phyloP scores from a whole-genome alignment of 2,888 invertebrate species.

The Adelognathus sp. region DNA sequence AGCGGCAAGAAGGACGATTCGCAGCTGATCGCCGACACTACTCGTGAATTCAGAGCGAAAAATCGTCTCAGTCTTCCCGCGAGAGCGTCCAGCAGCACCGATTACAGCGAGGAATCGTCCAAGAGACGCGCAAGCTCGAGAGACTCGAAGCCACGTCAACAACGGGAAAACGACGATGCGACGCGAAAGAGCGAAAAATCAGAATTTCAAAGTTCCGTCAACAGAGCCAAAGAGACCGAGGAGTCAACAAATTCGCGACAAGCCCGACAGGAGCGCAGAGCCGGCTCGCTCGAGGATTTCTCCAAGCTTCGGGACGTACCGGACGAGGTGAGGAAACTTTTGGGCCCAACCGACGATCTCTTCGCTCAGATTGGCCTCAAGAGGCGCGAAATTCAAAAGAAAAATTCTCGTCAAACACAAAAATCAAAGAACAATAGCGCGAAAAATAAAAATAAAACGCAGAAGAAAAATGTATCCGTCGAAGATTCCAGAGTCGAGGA shows the following conservation, averaged over 20 bases:
- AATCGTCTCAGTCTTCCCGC: constrained; percentile 45
- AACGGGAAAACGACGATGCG: constrained; percentile 22
- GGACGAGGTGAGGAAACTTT: constrained; percentile 68
- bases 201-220: constrained; percentile 23
- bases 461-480: constrained; percentile 9
- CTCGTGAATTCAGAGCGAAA: constrained; percentile 24
- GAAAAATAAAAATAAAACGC: constrained; percentile 28
- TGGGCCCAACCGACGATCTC: constrained; percentile 66
- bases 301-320: constrained; percentile 62
- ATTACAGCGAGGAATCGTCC: constrained; percentile 44
- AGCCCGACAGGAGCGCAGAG: constrained; percentile 53
- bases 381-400: constrained; percentile 47
- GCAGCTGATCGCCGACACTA: not conserved
- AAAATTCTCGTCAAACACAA: not conserved
- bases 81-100: constrained; percentile 50
- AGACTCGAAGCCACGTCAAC: constrained; percentile 44
- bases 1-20: constrained; percentile 28
- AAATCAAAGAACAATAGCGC: constrained; percentile 22
- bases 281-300: constrained; percentile 57
- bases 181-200: constrained; percentile 47
- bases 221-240: constrained; percentile 7
- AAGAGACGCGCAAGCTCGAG: constrained; percentile 44
- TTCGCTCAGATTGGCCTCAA: constrained; percentile 62
- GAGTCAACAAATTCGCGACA: constrained; percentile 39
- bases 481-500: constrained; percentile 16